phyloP scores from a whole-genome alignment of 1,140 invertebrate species.

The Leguminivora glycinivorella region DNA sequence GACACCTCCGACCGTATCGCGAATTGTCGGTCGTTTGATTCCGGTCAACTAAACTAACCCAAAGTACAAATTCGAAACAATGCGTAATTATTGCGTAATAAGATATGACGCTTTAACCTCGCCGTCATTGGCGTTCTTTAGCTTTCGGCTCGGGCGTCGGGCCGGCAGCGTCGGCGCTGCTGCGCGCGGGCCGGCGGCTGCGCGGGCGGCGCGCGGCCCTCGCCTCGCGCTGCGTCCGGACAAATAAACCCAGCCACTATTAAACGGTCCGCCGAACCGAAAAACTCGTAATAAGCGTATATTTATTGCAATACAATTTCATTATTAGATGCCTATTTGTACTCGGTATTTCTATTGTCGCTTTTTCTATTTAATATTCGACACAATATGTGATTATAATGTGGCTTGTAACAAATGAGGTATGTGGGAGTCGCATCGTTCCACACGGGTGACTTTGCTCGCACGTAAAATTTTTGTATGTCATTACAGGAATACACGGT shows the following conservation, averaged over 20 bases:
- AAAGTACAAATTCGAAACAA: too few species aligned
- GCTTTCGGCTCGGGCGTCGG: not conserved
- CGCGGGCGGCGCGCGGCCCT: slow-evolving; percentile 16
- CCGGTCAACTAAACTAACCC: too few species aligned
- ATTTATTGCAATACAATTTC: slow-evolving; percentile 75
- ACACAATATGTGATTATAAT: slow-evolving; percentile 76
- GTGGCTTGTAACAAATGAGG: slow-evolving; percentile 71
- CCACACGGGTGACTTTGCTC: slow-evolving; percentile 48
- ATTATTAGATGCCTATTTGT: slow-evolving; percentile 76
- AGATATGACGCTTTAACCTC: too few species aligned
- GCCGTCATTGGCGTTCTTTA: not conserved
- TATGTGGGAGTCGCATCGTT: slow-evolving; percentile 65
- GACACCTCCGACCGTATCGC: too few species aligned
- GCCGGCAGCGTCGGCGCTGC: not conserved
- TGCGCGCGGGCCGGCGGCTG: not conserved
- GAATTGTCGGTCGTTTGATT: too few species aligned
- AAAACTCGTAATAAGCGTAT: slow-evolving; percentile 57
- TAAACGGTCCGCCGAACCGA: slow-evolving; percentile 67
- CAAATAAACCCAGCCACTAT: slow-evolving; percentile 62
- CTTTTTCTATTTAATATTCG: slow-evolving; percentile 76
- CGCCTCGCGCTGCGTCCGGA: slow-evolving; percentile 61
- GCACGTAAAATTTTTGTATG: slow-evolving; percentile 50
- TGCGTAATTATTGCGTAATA: too few species aligned
- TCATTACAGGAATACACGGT: slow-evolving; percentile 40
- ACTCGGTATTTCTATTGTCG: slow-evolving; percentile 75